phyloP scores from a whole-genome alignment of 2,888 invertebrate species.

The Pseudolycoriella hygida region DNA sequence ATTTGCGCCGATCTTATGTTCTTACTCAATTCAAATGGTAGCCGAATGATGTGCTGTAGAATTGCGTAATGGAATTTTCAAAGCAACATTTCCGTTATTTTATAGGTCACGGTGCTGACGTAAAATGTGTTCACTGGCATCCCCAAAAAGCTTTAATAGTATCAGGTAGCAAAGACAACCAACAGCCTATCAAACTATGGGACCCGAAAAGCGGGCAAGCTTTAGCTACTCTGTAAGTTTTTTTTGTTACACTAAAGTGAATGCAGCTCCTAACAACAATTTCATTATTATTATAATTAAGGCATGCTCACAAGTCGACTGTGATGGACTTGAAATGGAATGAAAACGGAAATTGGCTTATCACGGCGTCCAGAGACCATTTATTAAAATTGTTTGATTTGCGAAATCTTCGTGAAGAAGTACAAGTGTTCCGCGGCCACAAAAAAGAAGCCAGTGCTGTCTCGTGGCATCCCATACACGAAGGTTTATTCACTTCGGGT shows the following conservation, averaged over 20 bases:
- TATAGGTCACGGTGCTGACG: conserved; percentile 83
- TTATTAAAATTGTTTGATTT: conserved; percentile 94
- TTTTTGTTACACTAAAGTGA: too few relatives aligned
- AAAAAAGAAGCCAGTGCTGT: conserved; percentile 96
- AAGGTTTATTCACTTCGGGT: conserved; percentile 91
- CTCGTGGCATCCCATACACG: conserved; percentile 97
- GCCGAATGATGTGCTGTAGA: too few relatives aligned
- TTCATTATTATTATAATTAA: conserved; percentile 17
- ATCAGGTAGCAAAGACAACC: conserved; percentile 98
- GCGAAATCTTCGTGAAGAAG: conserved; percentile 83
- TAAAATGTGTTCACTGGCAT: conserved; percentile 99
- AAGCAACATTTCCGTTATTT: too few relatives aligned
- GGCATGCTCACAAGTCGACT: conserved; percentile 97
- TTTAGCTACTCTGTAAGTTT: conserved; percentile 72
- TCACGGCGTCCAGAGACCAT: conserved; percentile 96
- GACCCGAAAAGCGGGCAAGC: conserved; percentile 94
- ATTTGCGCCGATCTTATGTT: too few relatives aligned
- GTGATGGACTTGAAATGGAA: conserved; percentile 99
- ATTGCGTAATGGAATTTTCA: too few relatives aligned
- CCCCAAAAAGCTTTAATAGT: conserved; percentile 93
- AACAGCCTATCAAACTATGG: conserved; percentile 98
- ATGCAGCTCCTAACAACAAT: not conserved
- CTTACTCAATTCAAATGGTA: too few relatives aligned
- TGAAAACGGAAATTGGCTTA: conserved; percentile 96
- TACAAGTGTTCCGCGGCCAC: conserved; percentile 95